Evolutionary conservation across 2,797 vertebrate genomes (phyloP), one percentile per base, ranked within the genome.

Genomic region (Pseudochaenichthys georgianus): DNA sequence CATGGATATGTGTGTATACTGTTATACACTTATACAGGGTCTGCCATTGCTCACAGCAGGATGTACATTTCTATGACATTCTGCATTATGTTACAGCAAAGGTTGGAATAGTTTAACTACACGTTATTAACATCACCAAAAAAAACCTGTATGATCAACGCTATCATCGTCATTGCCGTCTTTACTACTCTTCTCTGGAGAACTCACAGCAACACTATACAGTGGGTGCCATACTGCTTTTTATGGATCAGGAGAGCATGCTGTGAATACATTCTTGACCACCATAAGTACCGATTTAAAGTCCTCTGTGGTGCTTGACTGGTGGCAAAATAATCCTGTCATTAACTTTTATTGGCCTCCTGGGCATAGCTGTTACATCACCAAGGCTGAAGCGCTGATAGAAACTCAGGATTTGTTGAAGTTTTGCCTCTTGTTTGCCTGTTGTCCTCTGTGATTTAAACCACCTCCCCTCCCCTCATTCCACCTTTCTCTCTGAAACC

Each of bases 381-480:
- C 70, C 45, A 0, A 48, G 80, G 77, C 67, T 87, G 77, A 78
- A 75, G n/a, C 48, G 41, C 72, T 70, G 66, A 87, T 80, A 88
- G 77, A 85, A 83, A 83, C 80, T 64, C 55, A 59, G 78, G 83
- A 85, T 88, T 85, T 89, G 82, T 83, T 84, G 64, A 83, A 87
- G 73, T 88, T 88, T 78, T 79, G 64, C 83, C 68, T 81, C 83
- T 89, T 90, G 87, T 91, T 86, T 90, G 80, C 73, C 70, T 83
- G 80, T 85, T 93, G 87, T 90, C 63, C 73, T 83, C 73, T 16
- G 6, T 91, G 87, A 91, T 92, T 92, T 88, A 90, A 86, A 84
- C 55, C 75, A 31, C 42, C 54, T 65, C 62, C 84, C 88, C 80
- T 78, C 84, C 82, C 72, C 61, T 84, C 84, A 85, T 86, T 83